These are phyloP conservation scores for Mobula hypostoma DNA, from an alignment of 2,113 vertebrate species.

Conservation along the genomic window DNA sequence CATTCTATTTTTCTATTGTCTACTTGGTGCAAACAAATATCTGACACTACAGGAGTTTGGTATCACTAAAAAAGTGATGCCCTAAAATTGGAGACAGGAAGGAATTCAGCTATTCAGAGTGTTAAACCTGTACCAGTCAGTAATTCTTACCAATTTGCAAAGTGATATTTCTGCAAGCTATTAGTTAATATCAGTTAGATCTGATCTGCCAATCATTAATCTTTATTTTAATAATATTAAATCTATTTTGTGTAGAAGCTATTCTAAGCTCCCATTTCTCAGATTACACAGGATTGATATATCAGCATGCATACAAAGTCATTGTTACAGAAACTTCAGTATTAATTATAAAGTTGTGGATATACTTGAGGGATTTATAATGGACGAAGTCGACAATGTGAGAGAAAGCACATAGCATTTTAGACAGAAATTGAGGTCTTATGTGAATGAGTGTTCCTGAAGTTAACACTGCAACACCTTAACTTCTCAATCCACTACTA, in stretches of 20 bases:
- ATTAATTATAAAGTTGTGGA: not conserved
- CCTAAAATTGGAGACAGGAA: not conserved
- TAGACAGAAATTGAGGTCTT: not conserved
- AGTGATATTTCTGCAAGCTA: not conserved
- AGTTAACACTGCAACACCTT: not conserved
- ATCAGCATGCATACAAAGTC: not conserved
- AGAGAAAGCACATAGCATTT: not conserved
- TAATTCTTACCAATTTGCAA: not conserved
- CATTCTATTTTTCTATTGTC: not conserved
- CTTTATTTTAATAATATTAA: not conserved
- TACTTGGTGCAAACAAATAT: not conserved
- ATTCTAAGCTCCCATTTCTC: not conserved
- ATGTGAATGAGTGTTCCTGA: not conserved
- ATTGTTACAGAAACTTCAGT: not conserved
- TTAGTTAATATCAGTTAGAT: not conserved
- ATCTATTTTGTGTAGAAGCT: not conserved
- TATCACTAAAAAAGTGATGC: not conserved
- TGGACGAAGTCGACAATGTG: not conserved
- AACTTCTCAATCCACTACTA: not conserved
- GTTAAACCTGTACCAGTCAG: not conserved
- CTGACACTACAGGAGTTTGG: not conserved
- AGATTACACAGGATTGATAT: not conserved
- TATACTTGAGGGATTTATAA: not conserved
- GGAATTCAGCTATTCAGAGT: not conserved
- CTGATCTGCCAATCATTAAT: not conserved